phyloP scores from a whole-genome alignment of 2,113 vertebrate species.

The Lamprotornis superbus region DNA sequence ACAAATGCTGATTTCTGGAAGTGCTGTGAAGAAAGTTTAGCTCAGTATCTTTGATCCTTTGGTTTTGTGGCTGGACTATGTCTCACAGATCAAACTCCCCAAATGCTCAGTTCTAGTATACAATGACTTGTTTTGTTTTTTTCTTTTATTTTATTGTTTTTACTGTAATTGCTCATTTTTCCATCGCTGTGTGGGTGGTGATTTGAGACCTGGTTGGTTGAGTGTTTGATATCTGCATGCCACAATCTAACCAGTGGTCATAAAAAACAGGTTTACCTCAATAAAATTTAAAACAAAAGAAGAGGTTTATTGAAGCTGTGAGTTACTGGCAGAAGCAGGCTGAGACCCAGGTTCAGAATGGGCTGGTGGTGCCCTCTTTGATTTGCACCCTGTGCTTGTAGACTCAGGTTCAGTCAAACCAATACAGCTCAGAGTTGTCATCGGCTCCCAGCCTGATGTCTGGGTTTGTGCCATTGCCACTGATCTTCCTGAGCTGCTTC shows the following conservation, averaged over 20 bases:
- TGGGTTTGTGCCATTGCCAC: background rate
- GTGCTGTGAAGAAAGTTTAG: background rate
- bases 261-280: background rate
- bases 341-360: background rate
- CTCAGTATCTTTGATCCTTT: background rate
- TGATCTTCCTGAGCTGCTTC: background rate
- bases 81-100: background rate
- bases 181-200: background rate
- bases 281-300: background rate
- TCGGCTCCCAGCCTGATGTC: background rate
- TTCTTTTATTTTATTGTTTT: background rate
- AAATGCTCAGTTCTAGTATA: background rate
- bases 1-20: background rate
- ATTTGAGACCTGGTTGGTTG: background rate
- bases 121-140: background rate
- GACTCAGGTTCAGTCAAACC: background rate
- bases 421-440: background rate
- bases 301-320: background rate
- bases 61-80: background rate
- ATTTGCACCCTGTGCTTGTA: background rate
- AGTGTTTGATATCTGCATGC: background rate
- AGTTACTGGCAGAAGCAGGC: background rate
- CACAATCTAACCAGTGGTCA: rapidly evolving
- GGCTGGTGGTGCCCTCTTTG: background rate
- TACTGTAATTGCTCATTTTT: background rate